phyloP scores from a whole-genome alignment of 2,113 vertebrate species.

The Xiphorhynchus elegans region DNA sequence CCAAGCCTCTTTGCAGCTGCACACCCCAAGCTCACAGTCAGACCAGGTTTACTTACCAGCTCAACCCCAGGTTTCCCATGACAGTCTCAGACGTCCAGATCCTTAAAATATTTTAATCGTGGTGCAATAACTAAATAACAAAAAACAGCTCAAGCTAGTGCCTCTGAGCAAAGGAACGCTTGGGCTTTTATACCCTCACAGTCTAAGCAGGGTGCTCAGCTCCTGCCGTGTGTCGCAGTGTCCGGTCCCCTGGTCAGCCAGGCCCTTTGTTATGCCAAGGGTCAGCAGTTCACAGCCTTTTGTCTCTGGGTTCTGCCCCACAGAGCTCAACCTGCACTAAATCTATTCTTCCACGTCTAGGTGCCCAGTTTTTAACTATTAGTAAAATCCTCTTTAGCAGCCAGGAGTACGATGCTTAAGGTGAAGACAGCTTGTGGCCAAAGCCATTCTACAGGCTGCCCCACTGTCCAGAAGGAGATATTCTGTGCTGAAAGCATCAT shows the following conservation, averaged over 20 bases:
- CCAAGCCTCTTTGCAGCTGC: background rate
- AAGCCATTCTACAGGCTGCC: background rate
- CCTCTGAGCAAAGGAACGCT: background rate
- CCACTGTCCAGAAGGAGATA: background rate
- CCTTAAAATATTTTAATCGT: background rate
- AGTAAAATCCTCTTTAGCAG: background rate
- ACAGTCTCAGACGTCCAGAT: background rate
- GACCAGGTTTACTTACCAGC: background rate
- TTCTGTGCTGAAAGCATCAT: background rate
- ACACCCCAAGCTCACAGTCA: background rate
- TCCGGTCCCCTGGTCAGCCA: background rate
- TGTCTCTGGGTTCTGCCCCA: background rate
- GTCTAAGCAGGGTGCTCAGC: background rate
- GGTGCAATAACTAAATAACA: background rate
- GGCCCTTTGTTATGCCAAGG: background rate
- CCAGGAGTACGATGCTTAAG: background rate
- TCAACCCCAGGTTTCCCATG: background rate
- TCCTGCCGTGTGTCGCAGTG: background rate
- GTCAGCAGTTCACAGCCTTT: background rate
- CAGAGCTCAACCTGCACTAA: background rate
- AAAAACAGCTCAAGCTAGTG: background rate
- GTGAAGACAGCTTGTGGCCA: background rate
- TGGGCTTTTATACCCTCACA: background rate
- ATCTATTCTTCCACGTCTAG: fast-evolving
- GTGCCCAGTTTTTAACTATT: background rate